phyloP scores from a whole-genome alignment of 2,113 vertebrate genomes.

The Onychostoma macrolepis region DNA sequence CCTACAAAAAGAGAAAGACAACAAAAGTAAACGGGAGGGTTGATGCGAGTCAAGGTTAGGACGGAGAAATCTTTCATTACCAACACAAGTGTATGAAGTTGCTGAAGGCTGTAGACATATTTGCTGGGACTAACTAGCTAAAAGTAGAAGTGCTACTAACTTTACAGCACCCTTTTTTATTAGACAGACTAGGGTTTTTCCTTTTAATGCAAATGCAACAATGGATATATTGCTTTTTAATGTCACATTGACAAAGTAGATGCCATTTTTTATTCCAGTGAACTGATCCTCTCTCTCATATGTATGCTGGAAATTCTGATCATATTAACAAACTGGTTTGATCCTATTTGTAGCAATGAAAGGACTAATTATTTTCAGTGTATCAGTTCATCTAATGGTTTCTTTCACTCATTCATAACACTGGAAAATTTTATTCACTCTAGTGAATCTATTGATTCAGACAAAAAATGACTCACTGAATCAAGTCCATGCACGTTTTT shows the following conservation, averaged over 20 bases:
- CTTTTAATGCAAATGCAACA: no score
- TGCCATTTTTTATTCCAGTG: not conserved
- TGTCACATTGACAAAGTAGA: not conserved
- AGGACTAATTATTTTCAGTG: not conserved
- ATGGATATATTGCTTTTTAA: not conserved
- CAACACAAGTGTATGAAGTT: not conserved
- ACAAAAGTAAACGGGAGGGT: not conserved
- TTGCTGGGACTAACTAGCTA: not conserved
- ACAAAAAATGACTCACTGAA: not conserved
- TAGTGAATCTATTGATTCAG: not conserved
- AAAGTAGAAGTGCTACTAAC: not conserved
- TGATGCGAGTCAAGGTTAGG: constrained; percentile 28
- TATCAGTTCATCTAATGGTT: not conserved
- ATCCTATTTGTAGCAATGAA: not conserved
- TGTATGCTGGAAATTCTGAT: not conserved
- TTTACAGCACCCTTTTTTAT: not conserved
- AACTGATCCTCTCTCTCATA: not conserved
- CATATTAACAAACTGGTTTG: not conserved
- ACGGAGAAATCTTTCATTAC: constrained; percentile 49
- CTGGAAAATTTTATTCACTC: not conserved
- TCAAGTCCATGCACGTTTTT: not conserved
- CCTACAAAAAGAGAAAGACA: constrained; percentile 61
- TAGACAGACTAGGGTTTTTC: not conserved
- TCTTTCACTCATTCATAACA: not conserved
- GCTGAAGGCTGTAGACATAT: not conserved